These are phyloP conservation scores for Styela plicata DNA, from an alignment of 23 tunicate species.

Conservation along the genomic window DNA sequence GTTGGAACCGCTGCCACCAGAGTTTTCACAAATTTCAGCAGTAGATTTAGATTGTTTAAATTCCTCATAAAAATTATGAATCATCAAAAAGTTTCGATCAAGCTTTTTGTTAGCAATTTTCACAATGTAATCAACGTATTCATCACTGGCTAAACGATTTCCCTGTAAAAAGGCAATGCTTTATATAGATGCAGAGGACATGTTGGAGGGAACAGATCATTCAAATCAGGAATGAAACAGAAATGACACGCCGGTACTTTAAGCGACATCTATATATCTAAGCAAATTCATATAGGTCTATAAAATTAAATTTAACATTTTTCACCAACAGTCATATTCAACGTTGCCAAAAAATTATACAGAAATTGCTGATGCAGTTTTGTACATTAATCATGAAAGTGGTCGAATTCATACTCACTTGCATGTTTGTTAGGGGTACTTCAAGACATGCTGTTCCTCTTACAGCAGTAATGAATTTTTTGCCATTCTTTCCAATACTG, in stretches of 20 bases:
- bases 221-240: background rate
- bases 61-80: slow-evolving; percentile 26
- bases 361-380: background rate
- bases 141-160: slow-evolving; percentile 16
- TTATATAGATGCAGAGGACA: background rate
- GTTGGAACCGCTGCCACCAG: no score
- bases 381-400: background rate
- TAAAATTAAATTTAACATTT: no score
- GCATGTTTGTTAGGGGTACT: slow-evolving; percentile 59
- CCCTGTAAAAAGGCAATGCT: slow-evolving; percentile 23
- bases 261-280: background rate
- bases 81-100: slow-evolving; percentile 32
- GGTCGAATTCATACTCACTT: background rate
- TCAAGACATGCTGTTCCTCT: slow-evolving; percentile 70
- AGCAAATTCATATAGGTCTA: background rate
- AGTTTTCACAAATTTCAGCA: no score
- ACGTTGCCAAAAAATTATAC: background rate
- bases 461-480: slow-evolving; percentile 51
- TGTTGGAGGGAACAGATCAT: background rate
- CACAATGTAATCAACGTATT: slow-evolving; percentile 50
- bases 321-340: no score
- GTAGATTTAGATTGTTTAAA: no score
- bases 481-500: slow-evolving; percentile 53
- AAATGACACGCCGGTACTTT: background rate
- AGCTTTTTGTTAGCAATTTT: slow-evolving; percentile 59